Base-by-base conservation (phyloP, 2,888 invertebrate genomes). In the Coremacera marginata region DNA sequence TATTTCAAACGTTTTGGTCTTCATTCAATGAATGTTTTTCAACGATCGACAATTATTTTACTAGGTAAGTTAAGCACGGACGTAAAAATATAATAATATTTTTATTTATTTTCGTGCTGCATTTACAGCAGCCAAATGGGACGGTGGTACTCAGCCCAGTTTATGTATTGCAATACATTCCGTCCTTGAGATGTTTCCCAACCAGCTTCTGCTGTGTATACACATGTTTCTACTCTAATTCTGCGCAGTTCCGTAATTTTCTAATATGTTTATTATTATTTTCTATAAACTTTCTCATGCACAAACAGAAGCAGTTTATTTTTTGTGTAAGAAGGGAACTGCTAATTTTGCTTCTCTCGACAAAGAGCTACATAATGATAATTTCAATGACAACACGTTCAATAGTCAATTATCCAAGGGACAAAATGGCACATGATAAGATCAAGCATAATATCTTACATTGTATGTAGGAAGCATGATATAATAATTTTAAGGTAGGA, bases 121-220 rank as follows among this genome's bases (percentile, higher is more conserved):
- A 31, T 19, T 67, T 16, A 22, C 8, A 31, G 44, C 44, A 44
- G 37, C 1, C 5, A 44, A 44, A 7, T 44, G 44, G 37, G 37
- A 11, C 44, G 44, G 11, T 44, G n/a, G 37, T 37, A 8, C 9
- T 5, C 3, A 31, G 5, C 31, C 5, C 5, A 31, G 5, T 31
- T 37, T 19, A 8, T 65, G n/a, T 70, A 5, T 55, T 55, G 19
- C n/a, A 51, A 22, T 25, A 31, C 51, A 52, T 57, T 68, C 4
- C 70, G 79, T 79, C 79, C 80, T 80, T 79, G 80, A 79, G 51
- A 79, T 77, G 75, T 77, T 79, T 80, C 74, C 75, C 68, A 78
- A 80, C 51, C 71, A 74, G 57, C 60, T 75, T 68, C 55, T 75
- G 55, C 25, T 52, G 51, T 70, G 8, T 27, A 34, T 14, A 55